Percentiles rank a stretch among this genome's conserved stretches.
phyloP scores from a whole-genome alignment of 2,797 vertebrate genomes.

The Sibirionetta formosa region DNA sequence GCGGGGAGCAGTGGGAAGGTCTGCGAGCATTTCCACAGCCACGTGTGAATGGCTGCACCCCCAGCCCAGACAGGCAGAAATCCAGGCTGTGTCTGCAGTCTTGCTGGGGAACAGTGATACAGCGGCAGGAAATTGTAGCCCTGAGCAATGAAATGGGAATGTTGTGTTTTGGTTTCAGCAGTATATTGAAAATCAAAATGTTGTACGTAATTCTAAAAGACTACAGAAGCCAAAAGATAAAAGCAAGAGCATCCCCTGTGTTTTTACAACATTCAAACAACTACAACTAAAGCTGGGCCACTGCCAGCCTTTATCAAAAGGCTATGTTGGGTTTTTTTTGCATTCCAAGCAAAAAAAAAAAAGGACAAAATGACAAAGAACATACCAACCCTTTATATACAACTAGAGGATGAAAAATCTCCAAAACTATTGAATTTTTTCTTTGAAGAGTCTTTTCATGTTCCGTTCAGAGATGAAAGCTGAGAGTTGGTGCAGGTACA shows the following conservation, averaged over 20 bases:
- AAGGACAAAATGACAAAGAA: constrained; percentile 20
- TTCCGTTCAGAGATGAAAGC: not conserved
- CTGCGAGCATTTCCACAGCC: not conserved
- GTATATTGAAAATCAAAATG: constrained; percentile 7
- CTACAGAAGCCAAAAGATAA: constrained; percentile 31
- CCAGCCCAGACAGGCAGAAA: not conserved
- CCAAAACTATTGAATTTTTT: not conserved
- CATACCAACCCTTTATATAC: not conserved
- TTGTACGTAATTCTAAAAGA: not conserved
- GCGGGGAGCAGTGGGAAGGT: not conserved
- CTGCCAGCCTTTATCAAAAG: not conserved
- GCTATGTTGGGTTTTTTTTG: not conserved
- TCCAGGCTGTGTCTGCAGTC: not conserved
- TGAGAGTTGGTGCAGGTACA: not conserved
- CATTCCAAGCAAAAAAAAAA: constrained; percentile 12
- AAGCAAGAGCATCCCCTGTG: not conserved
- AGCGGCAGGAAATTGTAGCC: not conserved
- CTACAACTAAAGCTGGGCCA: not conserved
- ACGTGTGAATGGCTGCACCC: accelerated
- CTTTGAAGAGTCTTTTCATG: not conserved
- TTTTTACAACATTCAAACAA: constrained; percentile 19
- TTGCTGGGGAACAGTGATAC: accelerated
- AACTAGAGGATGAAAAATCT: not conserved
- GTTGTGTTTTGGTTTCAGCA: not conserved
- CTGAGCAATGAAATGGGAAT: not conserved